Evolutionary conservation across 2,888 invertebrate genomes (phyloP).

Genomic region (Yponomeuta cagnagella): DNA sequence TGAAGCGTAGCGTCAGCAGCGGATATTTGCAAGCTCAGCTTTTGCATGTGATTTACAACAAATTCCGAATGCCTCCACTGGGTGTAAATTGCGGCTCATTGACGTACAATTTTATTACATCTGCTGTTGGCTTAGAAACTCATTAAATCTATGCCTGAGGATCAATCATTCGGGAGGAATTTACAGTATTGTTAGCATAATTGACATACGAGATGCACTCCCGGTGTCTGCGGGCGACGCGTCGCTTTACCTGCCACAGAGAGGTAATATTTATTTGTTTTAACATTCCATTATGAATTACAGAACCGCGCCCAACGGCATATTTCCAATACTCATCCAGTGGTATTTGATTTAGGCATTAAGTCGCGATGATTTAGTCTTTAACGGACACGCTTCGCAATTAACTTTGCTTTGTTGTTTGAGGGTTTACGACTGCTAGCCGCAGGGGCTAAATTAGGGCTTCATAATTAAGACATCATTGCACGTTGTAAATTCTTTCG

Average conservation of each 20-base stretch:
- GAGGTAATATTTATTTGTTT: background rate
- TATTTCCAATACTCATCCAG: background rate
- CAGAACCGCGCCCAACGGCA: background rate
- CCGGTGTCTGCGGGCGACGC: background rate
- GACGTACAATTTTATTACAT: constrained; percentile 4
- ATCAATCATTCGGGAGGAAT: constrained; percentile 2
- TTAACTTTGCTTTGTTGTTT: background rate
- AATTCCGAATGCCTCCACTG: background rate
- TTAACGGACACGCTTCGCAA: background rate
- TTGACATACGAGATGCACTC: background rate
- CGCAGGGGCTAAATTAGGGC: background rate
- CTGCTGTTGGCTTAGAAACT: background rate
- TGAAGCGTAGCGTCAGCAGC: background rate
- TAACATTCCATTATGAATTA: background rate
- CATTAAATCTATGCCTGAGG: constrained; percentile 4
- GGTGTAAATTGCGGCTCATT: background rate
- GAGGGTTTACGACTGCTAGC: background rate
- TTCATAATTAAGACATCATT: background rate
- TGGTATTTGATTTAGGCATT: background rate
- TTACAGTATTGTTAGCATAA: constrained; percentile 1
- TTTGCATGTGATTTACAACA: background rate
- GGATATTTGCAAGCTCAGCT: background rate
- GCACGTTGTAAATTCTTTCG: background rate
- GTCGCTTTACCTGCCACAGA: background rate
- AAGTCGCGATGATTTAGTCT: background rate